These are phyloP conservation scores for Buphagus erythrorhynchus DNA, from an alignment of 2,797 vertebrate genomes.

Conservation along the genomic window DNA sequence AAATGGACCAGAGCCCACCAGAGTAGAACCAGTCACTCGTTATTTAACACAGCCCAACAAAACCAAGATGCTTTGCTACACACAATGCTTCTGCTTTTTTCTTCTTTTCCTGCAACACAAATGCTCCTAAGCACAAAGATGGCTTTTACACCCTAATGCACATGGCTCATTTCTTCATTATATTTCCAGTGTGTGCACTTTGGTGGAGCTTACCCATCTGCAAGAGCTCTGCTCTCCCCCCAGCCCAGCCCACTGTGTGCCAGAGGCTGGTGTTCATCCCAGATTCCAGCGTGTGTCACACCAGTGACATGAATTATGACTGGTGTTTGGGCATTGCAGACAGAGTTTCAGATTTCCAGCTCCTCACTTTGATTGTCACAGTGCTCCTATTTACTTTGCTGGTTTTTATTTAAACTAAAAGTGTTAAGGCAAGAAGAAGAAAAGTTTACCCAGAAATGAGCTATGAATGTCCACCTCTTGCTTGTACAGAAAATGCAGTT, in stretches of 20 bases:
- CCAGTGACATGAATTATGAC: neutral
- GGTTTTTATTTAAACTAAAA: neutral
- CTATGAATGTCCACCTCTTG: neutral
- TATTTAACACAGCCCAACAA: neutral
- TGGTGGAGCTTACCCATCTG: neutral
- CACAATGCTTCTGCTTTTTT: neutral
- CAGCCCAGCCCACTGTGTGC: neutral
- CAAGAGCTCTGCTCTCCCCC: neutral
- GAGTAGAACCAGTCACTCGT: neutral
- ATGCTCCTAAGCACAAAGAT: neutral
- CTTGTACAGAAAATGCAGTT: neutral
- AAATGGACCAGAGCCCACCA: neutral
- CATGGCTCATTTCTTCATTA: neutral
- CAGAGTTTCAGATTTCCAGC: neutral
- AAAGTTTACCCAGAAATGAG: neutral
- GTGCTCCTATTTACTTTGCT: neutral
- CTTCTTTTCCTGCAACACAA: neutral
- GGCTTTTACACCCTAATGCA: neutral
- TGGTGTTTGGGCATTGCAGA: neutral
- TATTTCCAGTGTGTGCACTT: neutral
- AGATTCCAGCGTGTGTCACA: neutral
- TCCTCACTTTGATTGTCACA: neutral
- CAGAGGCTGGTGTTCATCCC: neutral
- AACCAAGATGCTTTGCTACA: neutral
- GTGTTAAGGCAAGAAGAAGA: neutral